phyloP scores from a whole-genome alignment of 2,113 vertebrate genomes.

The Callospermophilus lateralis region DNA sequence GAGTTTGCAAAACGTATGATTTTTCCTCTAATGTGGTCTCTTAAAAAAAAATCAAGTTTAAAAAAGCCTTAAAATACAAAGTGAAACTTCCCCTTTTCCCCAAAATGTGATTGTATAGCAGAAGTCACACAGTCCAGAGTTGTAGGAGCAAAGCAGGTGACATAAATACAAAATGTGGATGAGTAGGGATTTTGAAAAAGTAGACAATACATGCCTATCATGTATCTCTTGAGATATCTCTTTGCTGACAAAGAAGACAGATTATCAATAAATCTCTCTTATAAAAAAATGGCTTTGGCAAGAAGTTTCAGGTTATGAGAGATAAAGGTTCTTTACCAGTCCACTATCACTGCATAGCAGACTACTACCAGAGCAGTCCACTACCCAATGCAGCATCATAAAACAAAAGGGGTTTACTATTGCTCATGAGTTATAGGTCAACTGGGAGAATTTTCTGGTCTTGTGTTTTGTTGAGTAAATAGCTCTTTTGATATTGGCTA shows the following conservation, averaged over 20 bases:
- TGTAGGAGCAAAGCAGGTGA: background rate
- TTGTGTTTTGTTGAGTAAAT: background rate
- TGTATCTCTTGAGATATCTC: background rate
- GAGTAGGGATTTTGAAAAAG: background rate
- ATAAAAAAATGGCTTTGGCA: constrained; percentile 13
- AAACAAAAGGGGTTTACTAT: background rate
- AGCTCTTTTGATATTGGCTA: background rate
- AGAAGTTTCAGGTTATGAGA: background rate
- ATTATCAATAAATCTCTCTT: background rate
- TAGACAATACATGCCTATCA: background rate
- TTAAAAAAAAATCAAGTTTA: constrained; percentile 3
- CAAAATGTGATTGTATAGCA: background rate
- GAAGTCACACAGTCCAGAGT: background rate
- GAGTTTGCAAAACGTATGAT: background rate
- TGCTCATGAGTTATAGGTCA: background rate
- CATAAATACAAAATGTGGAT: background rate
- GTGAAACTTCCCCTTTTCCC: background rate
- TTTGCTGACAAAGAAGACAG: background rate
- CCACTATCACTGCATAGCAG: background rate
- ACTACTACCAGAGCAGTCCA: background rate
- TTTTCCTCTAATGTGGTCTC: background rate
- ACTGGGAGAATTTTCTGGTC: background rate
- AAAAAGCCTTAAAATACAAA: constrained; percentile 1
- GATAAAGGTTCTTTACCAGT: background rate
- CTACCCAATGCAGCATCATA: background rate